Conservation (phyloP, 2,797 vertebrate species). For the Lophotriccus pileatus region DNA sequence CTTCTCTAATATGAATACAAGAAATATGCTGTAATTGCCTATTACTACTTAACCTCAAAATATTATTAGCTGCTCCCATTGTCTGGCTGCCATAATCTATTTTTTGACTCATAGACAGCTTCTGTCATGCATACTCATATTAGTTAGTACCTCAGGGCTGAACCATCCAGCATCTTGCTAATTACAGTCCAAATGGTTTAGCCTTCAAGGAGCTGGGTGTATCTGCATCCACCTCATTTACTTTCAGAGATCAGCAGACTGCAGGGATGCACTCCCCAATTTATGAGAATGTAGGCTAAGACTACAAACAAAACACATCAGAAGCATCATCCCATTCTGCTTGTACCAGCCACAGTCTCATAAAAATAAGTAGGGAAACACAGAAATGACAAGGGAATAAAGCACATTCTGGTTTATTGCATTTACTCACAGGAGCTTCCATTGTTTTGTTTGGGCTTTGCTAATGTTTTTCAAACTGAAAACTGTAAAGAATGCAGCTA, state of each 20-base stretch:
- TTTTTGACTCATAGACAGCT: background rate
- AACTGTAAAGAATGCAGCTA: background rate
- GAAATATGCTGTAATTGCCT: background rate
- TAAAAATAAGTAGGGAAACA: background rate
- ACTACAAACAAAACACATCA: background rate
- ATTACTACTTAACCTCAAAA: background rate
- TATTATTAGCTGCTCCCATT: background rate
- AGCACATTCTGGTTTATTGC: background rate
- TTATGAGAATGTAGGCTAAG: background rate
- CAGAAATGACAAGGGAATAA: background rate
- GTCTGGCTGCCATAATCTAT: background rate
- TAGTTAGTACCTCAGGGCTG: background rate
- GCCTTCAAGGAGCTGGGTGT: background rate
- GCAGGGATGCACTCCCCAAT: background rate
- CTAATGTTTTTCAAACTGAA: background rate
- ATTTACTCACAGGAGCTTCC: background rate
- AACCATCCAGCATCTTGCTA: background rate
- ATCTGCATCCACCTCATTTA: background rate
- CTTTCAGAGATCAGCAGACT: background rate
- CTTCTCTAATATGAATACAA: background rate
- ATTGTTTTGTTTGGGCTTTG: background rate
- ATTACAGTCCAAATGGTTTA: background rate
- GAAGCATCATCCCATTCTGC: background rate
- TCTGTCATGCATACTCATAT: background rate
- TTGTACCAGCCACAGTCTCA: background rate